Percentiles rank a stretch among this genome's conserved stretches.
These are phyloP conservation scores for Percina caprodes DNA, from an alignment of 2,113 vertebrate species.

Conservation along the genomic window DNA sequence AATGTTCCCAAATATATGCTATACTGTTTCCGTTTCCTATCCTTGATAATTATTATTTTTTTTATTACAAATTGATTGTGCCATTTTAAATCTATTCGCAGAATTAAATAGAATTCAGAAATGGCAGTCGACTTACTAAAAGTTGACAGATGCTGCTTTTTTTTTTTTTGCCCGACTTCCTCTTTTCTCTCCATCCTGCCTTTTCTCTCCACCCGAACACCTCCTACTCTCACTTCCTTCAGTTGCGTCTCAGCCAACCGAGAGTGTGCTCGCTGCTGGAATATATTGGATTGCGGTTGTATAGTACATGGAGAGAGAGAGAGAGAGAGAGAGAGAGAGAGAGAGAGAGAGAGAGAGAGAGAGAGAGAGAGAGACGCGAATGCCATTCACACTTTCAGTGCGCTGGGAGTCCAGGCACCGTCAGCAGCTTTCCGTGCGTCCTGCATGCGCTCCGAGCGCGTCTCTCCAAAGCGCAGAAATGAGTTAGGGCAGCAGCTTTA, in stretches of 20 bases:
- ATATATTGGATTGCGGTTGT: slow-evolving; percentile 78
- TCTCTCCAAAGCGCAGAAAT: slow-evolving; percentile 31
- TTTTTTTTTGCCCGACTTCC: background rate
- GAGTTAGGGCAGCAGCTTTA: slow-evolving; percentile 30
- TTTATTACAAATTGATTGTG: background rate
- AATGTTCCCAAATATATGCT: background rate
- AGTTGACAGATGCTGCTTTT: background rate
- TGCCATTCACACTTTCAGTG: slow-evolving; percentile 70
- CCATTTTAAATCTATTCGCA: background rate
- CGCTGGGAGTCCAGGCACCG: slow-evolving; percentile 51
- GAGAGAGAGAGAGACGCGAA: slow-evolving; percentile 45
- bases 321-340: slow-evolving; percentile 36
- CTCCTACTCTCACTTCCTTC: slow-evolving; percentile 71
- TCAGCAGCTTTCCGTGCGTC: slow-evolving; percentile 48
- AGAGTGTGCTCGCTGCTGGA: slow-evolving; percentile 74
- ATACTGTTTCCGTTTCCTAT: background rate
- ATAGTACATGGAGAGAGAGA: slow-evolving; percentile 36
- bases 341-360: slow-evolving; percentile 34
- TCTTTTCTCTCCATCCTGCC: no score
- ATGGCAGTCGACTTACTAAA: slow-evolving; percentile 5
- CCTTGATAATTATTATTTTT: background rate
- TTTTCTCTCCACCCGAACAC: slow-evolving; percentile 5
- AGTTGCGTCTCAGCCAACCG: slow-evolving; percentile 76
- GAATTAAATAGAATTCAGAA: background rate
- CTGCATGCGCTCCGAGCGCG: slow-evolving; percentile 56